These are phyloP conservation scores for Ischnura elegans DNA, from an alignment of 2,888 invertebrate species.

Conservation along the genomic window DNA sequence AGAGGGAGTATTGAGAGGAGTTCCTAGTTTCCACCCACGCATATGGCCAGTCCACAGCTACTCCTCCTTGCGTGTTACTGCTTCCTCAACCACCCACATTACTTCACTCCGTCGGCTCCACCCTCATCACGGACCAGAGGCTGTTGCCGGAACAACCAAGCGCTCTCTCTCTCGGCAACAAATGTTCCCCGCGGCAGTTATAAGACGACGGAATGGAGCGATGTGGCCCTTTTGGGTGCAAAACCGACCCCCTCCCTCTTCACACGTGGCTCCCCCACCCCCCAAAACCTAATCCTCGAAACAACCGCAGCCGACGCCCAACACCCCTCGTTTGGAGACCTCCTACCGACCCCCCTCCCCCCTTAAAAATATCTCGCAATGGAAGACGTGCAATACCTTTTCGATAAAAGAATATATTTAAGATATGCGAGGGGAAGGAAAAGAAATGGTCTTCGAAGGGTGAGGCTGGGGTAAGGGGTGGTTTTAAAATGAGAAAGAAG, in stretches of 20 bases:
- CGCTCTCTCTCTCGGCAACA: neutral
- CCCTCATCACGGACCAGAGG: neutral
- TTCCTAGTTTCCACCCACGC: neutral
- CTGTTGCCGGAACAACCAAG: conserved; percentile 43
- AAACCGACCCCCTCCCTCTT: neutral
- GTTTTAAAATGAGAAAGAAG: neutral
- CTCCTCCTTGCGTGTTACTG: neutral
- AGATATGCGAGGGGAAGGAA: conserved; percentile 29
- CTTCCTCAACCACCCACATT: neutral
- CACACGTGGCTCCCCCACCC: neutral
- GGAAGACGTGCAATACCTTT: conserved; percentile 24
- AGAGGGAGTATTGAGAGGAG: too few relatives aligned
- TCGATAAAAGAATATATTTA: conserved; percentile 23
- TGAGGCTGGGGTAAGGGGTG: neutral
- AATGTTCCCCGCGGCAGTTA: conserved; percentile 53
- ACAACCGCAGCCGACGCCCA: neutral
- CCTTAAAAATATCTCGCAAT: neutral
- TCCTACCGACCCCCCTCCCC: neutral
- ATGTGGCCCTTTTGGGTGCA: conserved; percentile 37
- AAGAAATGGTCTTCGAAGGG: neutral
- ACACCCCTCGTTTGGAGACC: neutral
- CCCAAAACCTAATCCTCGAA: neutral
- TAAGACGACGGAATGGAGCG: conserved; percentile 62
- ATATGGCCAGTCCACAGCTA: neutral
- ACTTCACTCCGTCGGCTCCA: neutral